Conservation (phyloP, 2,888 invertebrate species). For the Drosophila peninsularis region DNA sequence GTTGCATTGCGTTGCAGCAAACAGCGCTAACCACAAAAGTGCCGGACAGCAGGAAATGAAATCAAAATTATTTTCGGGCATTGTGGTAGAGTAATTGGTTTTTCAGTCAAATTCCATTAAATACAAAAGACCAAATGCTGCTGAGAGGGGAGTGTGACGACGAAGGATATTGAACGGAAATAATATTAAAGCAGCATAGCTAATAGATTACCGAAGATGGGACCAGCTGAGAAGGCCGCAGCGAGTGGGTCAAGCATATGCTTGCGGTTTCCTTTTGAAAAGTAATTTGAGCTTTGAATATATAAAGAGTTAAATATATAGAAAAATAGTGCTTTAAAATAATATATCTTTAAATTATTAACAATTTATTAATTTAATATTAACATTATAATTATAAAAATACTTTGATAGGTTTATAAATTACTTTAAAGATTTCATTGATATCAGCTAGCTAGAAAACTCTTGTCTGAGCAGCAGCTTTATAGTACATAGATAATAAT, state of each 20-base stretch:
- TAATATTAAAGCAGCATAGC: conserved; percentile 10
- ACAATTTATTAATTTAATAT: too few species aligned
- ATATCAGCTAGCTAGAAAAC: too few species aligned
- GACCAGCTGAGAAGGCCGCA: background rate
- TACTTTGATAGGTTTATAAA: too few species aligned
- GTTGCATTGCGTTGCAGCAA: conserved; percentile 55
- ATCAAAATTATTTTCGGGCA: conserved; percentile 74
- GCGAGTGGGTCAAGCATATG: background rate
- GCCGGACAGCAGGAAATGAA: conserved; percentile 60
- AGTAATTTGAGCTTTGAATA: background rate
- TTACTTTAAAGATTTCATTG: too few species aligned
- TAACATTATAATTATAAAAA: too few species aligned
- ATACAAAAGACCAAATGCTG: background rate
- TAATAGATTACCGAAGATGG: background rate
- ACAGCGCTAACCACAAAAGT: conserved; percentile 64
- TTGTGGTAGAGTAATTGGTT: conserved; percentile 76
- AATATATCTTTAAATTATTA: too few species aligned
- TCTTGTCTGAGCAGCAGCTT: too few species aligned
- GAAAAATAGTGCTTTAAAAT: too few species aligned
- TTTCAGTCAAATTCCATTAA: conserved; percentile 63
- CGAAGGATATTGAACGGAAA: conserved; percentile 41
- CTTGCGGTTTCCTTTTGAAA: background rate
- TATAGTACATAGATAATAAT: too few species aligned
- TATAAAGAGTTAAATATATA: too few species aligned
- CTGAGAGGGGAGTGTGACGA: background rate